Percentiles rank a stretch among this genome's conserved stretches.
Conservation (phyloP, 2,797 vertebrate species). For the Lateolabrax maculatus region DNA sequence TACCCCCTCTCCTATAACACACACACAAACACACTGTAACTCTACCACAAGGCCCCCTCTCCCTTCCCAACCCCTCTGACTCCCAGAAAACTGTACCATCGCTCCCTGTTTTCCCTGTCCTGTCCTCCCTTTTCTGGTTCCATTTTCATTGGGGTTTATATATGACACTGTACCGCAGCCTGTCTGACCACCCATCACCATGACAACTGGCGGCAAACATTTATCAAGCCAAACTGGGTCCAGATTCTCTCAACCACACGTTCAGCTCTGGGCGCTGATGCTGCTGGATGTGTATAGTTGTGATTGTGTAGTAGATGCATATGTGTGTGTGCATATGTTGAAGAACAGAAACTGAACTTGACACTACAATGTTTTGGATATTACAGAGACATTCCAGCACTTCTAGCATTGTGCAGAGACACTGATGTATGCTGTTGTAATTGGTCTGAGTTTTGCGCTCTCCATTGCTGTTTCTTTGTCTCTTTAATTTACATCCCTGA, state of each 20-base stretch:
- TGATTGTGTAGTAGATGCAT: constrained; percentile 24
- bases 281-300: constrained; percentile 45
- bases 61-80: constrained; percentile 2
- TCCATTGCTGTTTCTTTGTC: neutral
- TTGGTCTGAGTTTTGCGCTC: neutral
- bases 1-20: constrained; percentile 26
- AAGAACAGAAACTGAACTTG: constrained; percentile 33
- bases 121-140: constrained; percentile 47
- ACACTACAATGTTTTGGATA: constrained; percentile 26
- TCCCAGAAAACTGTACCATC: constrained; percentile 49
- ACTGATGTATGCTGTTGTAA: constrained; percentile 1
- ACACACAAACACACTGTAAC: constrained; percentile 30
- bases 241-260: constrained; percentile 77
- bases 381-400: constrained; percentile 17
- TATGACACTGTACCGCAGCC: constrained; percentile 67
- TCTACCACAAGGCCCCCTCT: constrained; percentile 44
- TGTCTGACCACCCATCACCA: constrained; percentile 73
- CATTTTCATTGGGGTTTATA: constrained; percentile 66
- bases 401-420: constrained; percentile 2
- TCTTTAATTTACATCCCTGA: constrained; percentile 16
- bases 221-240: constrained; percentile 76
- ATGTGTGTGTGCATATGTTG: neutral
- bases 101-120: constrained; percentile 43
- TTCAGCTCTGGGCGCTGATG: constrained; percentile 56
- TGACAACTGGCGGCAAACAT: constrained; percentile 84